Evolutionary conservation across 2,113 vertebrate species (phyloP), one percentile per base, ranked within the genome.

Genomic region (Chinchilla lanigera): DNA sequence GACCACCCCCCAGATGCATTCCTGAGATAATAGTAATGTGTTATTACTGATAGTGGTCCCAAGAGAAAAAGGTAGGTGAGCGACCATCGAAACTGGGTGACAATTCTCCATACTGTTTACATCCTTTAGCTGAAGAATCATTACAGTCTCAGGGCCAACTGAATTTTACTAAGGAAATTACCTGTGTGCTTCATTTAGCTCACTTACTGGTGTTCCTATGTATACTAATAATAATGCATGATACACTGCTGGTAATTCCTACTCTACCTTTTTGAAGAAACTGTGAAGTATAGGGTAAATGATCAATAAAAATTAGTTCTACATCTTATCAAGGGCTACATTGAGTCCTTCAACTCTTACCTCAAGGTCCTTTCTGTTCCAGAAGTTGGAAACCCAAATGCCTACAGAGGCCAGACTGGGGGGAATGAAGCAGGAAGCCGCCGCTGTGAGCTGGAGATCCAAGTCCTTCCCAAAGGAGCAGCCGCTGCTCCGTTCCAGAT

Each of bases 391-490:
- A 96, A 95, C 95, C 77, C 96, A 96, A 95, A 92, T 86, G 88
- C 94, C 95, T 96, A 82, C 95, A 96, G 95, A 97, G 80, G 90
- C 92, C 96, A 90, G 85, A 71, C 93, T 97, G 97, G 65, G 95
- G 94, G 96, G 96, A 93, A 96, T 97, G 98, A 97, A 98, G 93
- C 97, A 90, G 85, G 85, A 97, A 93, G 90, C 80, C 60, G n/a
- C 82, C 44, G 35, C 92, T 67, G 85, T 88, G 47, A 96, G 28
- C 90, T 82, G 85, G 95, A 97, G 77, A 96, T 58, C 77, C 93
- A 56, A 94, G 88, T 96, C 71, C 89, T 95, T 91, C 85, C 92
- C 84, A 89, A 89, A 97, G 95, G 86, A 93, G 91, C 97, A 94
- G 82, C 86, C 44, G 7, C 84, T 95, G 96, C 96, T 96, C 86